Evolutionary conservation across 2,888 invertebrate species (phyloP), one percentile per base, ranked within the genome.

Genomic region (Beris morrisii): DNA sequence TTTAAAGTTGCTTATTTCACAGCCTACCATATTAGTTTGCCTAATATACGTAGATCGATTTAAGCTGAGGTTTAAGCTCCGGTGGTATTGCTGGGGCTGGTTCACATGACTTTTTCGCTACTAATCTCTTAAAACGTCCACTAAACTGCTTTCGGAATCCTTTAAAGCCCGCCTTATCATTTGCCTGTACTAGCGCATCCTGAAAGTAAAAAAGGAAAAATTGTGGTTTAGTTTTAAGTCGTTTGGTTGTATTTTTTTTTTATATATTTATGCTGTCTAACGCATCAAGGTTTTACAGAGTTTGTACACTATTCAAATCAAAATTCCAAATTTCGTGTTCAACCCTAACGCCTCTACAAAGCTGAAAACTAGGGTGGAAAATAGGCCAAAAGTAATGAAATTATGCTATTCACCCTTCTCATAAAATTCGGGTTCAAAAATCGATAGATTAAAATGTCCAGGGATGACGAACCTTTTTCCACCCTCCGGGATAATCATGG

Each of bases 1-100:
- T 63, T 31, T 50, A 54, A 48, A 67, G 59, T 59, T 61, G 52
- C 55, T 52, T 66, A 15, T 66, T 53, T 61, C 61, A 65, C 50
- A 55, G 50, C 66, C 61, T 59, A 46, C n/a, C 58, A 54, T 52
- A 45, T 44, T 11, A 30, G 46, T 55, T 64, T 59, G 73, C 66
- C 84, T 85, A 92, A 83, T 92, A 93, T 79, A 93, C 92, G 82
- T 92, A 93, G 78, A 93, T 93, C 79, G 91, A 89, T 83, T 92
- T 92, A 74, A 93, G 86, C 83, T 93, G 92, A 74, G 92, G 91
- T 81, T 91, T 90, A 76, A 92, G 85, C 83, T 92, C 92, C 67
- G 92, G 90, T 74, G 92, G 92, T 84, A 93, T 92, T 81, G 89
- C 88, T 83, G 91, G 91, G 72, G 88, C 86, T 78, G 91, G 90